Evolutionary conservation across 2,797 vertebrate genomes (phyloP).

Genomic region (Amphiprion clarkii): DNA sequence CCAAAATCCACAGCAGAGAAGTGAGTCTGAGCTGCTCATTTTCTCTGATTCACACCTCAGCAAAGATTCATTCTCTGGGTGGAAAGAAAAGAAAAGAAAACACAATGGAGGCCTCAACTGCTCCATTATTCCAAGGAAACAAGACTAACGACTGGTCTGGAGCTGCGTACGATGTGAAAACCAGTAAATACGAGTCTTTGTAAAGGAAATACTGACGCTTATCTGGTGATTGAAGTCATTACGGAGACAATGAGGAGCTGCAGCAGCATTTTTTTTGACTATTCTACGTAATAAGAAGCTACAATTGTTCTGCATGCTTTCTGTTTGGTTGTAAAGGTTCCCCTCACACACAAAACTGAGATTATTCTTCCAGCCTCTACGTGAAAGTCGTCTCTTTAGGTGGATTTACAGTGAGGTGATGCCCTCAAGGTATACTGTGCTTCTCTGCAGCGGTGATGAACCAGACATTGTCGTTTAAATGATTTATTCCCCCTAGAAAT

Average conservation of each 20-base stretch:
- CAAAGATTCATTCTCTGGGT: slow-evolving; percentile 16
- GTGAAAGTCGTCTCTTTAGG: slow-evolving; percentile 26
- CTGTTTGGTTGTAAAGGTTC: slow-evolving; percentile 8
- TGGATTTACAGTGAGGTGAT: slow-evolving; percentile 46
- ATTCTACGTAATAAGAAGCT: no score
- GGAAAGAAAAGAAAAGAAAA: slow-evolving; percentile 30
- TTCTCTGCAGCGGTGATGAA: slow-evolving; percentile 45
- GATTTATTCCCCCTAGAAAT: background rate
- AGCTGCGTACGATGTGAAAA: slow-evolving; percentile 19
- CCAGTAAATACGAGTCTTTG: slow-evolving; percentile 36
- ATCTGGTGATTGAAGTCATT: slow-evolving; percentile 4
- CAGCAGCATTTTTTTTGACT: background rate
- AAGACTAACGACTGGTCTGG: slow-evolving; percentile 23
- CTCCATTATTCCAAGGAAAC: slow-evolving; percentile 23
- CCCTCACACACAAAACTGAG: slow-evolving; percentile 25
- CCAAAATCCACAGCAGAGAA: slow-evolving; percentile 5
- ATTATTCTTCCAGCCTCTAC: slow-evolving; percentile 35
- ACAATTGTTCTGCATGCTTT: slow-evolving; percentile 25
- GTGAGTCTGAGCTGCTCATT: background rate
- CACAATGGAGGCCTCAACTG: slow-evolving; percentile 2
- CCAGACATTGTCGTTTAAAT: slow-evolving; percentile 21
- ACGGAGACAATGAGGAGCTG: background rate
- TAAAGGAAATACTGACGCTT: slow-evolving; percentile 29
- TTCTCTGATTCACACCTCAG: slow-evolving; percentile 46
- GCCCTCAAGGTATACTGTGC: slow-evolving; percentile 44